Base-by-base conservation (phyloP, 2,888 invertebrate genomes). In the Trissolcus brochymenae region DNA sequence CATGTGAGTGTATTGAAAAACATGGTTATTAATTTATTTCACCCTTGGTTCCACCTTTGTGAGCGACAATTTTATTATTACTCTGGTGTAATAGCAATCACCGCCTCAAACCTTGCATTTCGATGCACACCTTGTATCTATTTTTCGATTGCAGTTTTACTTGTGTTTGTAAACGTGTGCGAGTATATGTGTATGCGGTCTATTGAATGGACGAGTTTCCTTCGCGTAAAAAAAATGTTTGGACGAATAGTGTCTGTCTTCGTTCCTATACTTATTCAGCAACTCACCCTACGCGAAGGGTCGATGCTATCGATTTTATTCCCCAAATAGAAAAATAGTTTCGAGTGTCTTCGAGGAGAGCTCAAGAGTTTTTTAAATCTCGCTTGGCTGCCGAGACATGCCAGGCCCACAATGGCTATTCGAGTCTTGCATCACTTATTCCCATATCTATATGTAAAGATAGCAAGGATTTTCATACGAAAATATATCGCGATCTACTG, bases 271-370 rank as follows among this genome's bases (percentile, higher is more conserved):
- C 78, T 74, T 78, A 78, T 78, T 78, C 78, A 68, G 55, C 25
- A 55, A 60, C 71, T 78, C 56, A 41, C 75, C 75, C 74, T 62
- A 78, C 71, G 43, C 59, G 71, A 17, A 78, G 78, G 78, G 78
- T 75, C 71, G 74, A 55, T 53, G 74, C 67, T 80, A 80, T 80
- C 79, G 80, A 81, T 81, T 80, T 81, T 81, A 77, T 80, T 79
- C 80, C 74, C 79, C 79, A 70, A 72, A 78, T 79, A 71, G 77
- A 80, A 81, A 81, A 81, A 80, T 78, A 81, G 77, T 81, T 81
- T 81, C 68, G 76, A 80, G 80, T 79, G 75, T 76, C 79, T 80
- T 80, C 76, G 61, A 81, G 73, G 56, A 75, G 75, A 56, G 67
- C 79, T 78, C 62, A 77, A 80, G 80, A 76, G 80, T 76, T 79